Base-by-base conservation (phyloP, 1,140 invertebrate species). In the Drosophila tropicalis region DNA sequence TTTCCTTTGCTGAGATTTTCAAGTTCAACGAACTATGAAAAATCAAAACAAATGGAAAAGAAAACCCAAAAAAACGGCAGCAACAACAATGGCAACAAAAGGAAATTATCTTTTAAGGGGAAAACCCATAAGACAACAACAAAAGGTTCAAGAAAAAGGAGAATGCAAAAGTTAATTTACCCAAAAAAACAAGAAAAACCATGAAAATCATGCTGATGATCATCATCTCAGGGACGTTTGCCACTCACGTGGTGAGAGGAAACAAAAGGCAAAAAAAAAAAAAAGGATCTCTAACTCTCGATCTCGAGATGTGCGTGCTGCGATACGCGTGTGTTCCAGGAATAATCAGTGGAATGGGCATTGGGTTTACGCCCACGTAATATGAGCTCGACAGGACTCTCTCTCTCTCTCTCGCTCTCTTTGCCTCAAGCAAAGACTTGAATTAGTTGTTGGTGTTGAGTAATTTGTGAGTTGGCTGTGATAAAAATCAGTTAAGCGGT, bases 401-500 rank as follows among this genome's bases (percentile, higher is more conserved):
- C 34, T 36, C 34, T 36, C 34, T 7, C 32, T 7, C 0, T 34
- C 32, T 34, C 32, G 0, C 34, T 36, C 34, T 36, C 9, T 10
- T 12, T 36, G 34, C 7, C 7, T 36, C 34, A 63, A 17, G 44
- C 62, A 32, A 40, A 41, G 71, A 67, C 34, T 65, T 57, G 12
- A 44, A 67, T 15, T 62, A 47, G 62, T 79, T 61, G 62, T 79
- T 61, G 76, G 79, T 87, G 83, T 87, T 87, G 83, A 87, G 76
- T 87, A 87, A 87, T 87, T 87, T 87, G 84, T 87, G 83, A 54
- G 83, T 70, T 66, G 44, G 69, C 83, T 41, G 56, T 55, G 75
- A 78, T 78, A 77, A 67, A 84, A 87, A 87, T 87, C 83, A 89
- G 83, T 89, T 87, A 83, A 80, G 80, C 83, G 83, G 84, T 87